Conservation (phyloP, 2,113 vertebrate species). For the Oncorhynchus keta region DNA sequence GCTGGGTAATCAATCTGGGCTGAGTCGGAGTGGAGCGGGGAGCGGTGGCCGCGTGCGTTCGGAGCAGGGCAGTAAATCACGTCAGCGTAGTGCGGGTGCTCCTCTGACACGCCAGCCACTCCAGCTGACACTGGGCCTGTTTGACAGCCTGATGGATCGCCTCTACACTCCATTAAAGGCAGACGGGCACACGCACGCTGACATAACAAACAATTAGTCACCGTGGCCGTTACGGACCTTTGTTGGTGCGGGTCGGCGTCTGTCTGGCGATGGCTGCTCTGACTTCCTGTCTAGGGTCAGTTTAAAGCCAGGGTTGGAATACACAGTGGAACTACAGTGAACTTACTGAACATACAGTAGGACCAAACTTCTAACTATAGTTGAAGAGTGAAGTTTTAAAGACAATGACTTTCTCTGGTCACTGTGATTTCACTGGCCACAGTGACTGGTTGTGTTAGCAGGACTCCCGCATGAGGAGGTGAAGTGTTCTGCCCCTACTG, state of each 20-base stretch:
- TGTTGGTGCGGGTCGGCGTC: constrained; percentile 28
- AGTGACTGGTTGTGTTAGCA: neutral
- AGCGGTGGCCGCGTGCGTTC: constrained; percentile 36
- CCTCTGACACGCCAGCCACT: constrained; percentile 66
- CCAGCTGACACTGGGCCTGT: constrained; percentile 66
- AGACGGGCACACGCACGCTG: constrained; percentile 59
- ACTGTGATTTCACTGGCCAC: neutral
- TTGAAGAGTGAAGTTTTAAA: neutral
- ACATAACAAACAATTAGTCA: constrained; percentile 81
- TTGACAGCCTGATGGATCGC: constrained; percentile 75
- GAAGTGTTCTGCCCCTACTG: neutral
- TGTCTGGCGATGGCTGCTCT: constrained; percentile 44
- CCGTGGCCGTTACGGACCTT: constrained; percentile 53
- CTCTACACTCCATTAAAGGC: constrained; percentile 77
- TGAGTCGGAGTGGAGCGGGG: constrained; percentile 25
- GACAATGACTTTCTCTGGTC: neutral
- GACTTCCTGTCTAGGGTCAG: constrained; percentile 7
- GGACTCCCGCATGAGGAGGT: neutral
- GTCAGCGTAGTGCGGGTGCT: constrained; percentile 50
- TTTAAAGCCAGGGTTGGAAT: too few relatives aligned
- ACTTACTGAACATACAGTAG: neutral
- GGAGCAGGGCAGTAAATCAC: constrained; percentile 75
- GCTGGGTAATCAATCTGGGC: constrained; percentile 73
- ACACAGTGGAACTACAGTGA: neutral
- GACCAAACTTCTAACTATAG: too few relatives aligned